Base-by-base conservation (phyloP, 2,113 vertebrate species). In the Gymnorhina tibicen region DNA sequence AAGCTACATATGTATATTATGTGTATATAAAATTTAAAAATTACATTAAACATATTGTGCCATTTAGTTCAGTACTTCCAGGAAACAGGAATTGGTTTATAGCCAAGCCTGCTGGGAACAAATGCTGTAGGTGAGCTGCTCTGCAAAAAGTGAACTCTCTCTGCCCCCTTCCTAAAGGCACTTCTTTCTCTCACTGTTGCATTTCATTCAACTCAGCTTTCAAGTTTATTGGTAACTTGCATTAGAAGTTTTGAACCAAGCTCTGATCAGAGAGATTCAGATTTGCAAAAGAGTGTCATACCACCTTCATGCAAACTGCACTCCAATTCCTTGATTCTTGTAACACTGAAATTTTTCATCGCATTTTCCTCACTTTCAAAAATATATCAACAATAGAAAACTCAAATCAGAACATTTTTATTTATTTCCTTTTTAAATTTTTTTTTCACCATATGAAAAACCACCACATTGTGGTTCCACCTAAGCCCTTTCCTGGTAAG, bases 401-500 rank as follows among this genome's bases (percentile, higher is more conserved):
- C 35, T 16, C 44, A 64, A 50, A 69, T 37, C 9, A 72, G 16
- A 77, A 11, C 5, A 18, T 32, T 66, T 66, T 50, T 50, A 7
- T 17, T 28, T 42, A 7, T 7, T 8, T 28, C 12, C 27, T 55
- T 46, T 66, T 30, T 13, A 6, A 28, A 13, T n/a, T 11, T 20
- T 26, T 56, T 50, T 50, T 60, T 15, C 10, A 58, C 3, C 2
- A 50, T 41, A 41, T 49, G 35, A 77, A 66, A 83, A 88, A 77
- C 20, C 30, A 89, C 39, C 3, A 7, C 46, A 49, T 5, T 95
- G 39, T 5, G 8, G 49, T 92, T 68, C n/a, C 35, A 93, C 55
- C 68, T 93, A 88, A 92, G 39, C 23, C 42, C 27, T 89, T 96
- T 97, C 88, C 85, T 84, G 85, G 75, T 96, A 96, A 95, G 85